A percentile compares a stretch with the other conserved stretches of the same genome.
Evolutionary conservation across 2,888 invertebrate species (phyloP).

Genomic region (Plebejus melissa): DNA sequence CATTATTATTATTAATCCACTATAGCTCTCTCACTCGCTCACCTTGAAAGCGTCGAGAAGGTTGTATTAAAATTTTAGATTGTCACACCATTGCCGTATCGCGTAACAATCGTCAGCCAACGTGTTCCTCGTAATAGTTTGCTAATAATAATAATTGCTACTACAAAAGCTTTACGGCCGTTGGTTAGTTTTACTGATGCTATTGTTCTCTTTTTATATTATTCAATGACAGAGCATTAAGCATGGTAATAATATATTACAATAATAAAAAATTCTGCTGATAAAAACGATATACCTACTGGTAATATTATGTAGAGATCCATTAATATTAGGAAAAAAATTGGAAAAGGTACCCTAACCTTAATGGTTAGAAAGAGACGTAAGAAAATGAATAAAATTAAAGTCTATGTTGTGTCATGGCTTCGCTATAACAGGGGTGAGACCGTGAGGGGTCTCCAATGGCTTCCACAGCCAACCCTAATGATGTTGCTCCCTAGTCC

Average conservation of each 20-base stretch:
- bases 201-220: slow-evolving; percentile 10
- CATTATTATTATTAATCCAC: slow-evolving; percentile 57
- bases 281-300: neutral
- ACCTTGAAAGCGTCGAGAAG: slow-evolving; percentile 38
- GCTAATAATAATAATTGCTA: slow-evolving; percentile 27
- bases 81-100: slow-evolving; percentile 31
- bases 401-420: slow-evolving; percentile 28
- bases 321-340: neutral
- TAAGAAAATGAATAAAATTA: slow-evolving; percentile 24
- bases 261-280: neutral
- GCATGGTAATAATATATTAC: neutral
- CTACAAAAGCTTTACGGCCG: slow-evolving; percentile 26
- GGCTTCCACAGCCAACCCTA: slow-evolving; percentile 39
- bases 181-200: slow-evolving; percentile 22
- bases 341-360: neutral
- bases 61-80: slow-evolving; percentile 43
- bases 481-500: slow-evolving; percentile 31
- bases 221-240: neutral
- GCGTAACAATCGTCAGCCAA: slow-evolving; percentile 27
- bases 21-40: slow-evolving; percentile 50
- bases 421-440: slow-evolving; percentile 30
- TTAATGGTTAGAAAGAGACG: neutral
- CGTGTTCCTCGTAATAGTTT: slow-evolving; percentile 24
- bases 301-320: neutral
- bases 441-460: slow-evolving; percentile 30